Conservation (phyloP, 2,797 vertebrate species). For the Macrochelys suwanniensis region DNA sequence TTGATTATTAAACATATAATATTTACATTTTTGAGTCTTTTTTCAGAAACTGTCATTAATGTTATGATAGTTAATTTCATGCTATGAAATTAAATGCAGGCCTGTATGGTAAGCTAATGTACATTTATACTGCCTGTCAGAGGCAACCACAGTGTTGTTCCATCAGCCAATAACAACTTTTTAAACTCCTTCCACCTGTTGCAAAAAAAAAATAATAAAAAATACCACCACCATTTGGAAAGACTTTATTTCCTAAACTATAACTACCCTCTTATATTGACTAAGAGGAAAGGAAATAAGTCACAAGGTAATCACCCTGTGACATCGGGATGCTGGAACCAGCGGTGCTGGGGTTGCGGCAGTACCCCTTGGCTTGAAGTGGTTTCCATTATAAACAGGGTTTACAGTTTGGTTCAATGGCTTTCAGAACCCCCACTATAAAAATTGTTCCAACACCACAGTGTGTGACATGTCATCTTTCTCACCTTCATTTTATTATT, state of each 20-base stretch:
- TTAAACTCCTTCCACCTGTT: constrained; percentile 3
- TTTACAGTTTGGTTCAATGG: too few species aligned
- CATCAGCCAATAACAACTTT: neutral
- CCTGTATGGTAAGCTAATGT: neutral
- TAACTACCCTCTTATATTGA: neutral
- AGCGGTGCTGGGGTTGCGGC: too few species aligned
- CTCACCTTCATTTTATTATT: too few species aligned
- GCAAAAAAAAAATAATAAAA: neutral
- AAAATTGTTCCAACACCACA: too few species aligned
- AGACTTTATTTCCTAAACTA: neutral
- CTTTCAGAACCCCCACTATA: too few species aligned
- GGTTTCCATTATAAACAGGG: too few species aligned
- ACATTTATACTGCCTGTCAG: neutral
- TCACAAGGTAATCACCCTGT: neutral
- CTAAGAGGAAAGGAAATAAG: neutral
- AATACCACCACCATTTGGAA: neutral
- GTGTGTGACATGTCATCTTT: too few species aligned
- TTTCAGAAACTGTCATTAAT: constrained; percentile 15
- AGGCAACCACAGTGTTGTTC: neutral
- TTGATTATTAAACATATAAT: constrained; percentile 28
- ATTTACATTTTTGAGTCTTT: constrained; percentile 15
- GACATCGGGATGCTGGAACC: neutral
- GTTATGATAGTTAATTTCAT: constrained; percentile 14
- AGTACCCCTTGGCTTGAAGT: too few species aligned
- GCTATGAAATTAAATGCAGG: neutral